Evolutionary conservation across 1,140 invertebrate species (phyloP).

Genomic region (Hylaeus volcanicus): DNA sequence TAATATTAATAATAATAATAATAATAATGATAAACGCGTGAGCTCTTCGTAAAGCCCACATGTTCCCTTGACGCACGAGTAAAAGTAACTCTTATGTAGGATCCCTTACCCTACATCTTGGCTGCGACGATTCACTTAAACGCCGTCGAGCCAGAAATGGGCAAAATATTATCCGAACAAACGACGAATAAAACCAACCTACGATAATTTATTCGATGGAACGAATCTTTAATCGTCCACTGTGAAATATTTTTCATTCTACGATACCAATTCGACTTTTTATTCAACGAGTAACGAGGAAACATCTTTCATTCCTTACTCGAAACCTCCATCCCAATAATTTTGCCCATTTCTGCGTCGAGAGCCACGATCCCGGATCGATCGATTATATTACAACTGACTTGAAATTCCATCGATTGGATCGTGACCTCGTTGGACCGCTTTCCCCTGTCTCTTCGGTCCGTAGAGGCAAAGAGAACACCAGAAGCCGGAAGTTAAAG

Average conservation of each 20-base stretch:
- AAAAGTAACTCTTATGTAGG: constrained; percentile 39
- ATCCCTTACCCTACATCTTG: constrained; percentile 33
- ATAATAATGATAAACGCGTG: constrained; percentile 41
- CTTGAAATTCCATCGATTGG: constrained; percentile 37
- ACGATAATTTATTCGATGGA: too few relatives aligned
- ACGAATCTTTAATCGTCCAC: too few relatives aligned
- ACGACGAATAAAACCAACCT: too few relatives aligned
- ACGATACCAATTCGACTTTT: too few relatives aligned
- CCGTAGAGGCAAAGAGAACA: not conserved
- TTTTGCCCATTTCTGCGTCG: not conserved
- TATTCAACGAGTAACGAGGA: too few relatives aligned
- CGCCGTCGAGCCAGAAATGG: not conserved
- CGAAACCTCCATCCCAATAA: too few relatives aligned
- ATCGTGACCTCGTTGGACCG: constrained; percentile 18
- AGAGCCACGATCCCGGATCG: constrained; percentile 22
- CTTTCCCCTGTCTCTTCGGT: not conserved
- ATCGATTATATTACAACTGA: constrained; percentile 46
- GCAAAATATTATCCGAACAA: too few relatives aligned
- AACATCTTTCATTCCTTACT: too few relatives aligned
- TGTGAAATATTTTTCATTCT: too few relatives aligned
- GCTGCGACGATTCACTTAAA: constrained; percentile 42
- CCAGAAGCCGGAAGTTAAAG: not conserved
- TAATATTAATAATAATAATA: constrained; percentile 15
- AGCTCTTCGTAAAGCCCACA: constrained; percentile 10
- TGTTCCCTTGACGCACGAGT: constrained; percentile 39